Evolutionary conservation across 2,888 invertebrate genomes (phyloP).

Genomic region (Yponomeuta sedellus): DNA sequence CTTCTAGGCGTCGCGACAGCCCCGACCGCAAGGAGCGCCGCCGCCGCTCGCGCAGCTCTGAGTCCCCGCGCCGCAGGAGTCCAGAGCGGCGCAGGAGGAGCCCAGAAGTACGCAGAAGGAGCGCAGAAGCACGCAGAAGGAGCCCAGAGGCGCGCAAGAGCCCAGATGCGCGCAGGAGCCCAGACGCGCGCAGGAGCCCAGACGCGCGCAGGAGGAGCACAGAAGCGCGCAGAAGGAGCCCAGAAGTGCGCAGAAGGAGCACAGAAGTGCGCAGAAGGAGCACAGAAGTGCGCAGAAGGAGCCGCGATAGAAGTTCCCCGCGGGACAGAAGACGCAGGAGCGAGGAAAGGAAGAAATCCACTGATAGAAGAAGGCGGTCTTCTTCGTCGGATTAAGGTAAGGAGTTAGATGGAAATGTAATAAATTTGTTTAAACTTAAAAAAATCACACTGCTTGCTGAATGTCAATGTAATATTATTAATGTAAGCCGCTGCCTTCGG

Average conservation of each 20-base stretch:
- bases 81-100: background rate
- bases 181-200: background rate
- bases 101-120: background rate
- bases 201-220: background rate
- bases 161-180: background rate
- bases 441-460: no score
- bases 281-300: background rate
- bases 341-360: background rate
- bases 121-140: background rate
- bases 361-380: constrained; percentile 12
- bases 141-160: background rate
- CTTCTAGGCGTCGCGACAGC: constrained; percentile 14
- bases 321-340: background rate
- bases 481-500: no score
- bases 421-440: no score
- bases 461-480: no score
- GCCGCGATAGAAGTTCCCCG: background rate
- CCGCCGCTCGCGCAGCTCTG: constrained; percentile 16
- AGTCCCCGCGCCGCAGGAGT: constrained; percentile 10
- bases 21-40: constrained; percentile 16
- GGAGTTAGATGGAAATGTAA: no score
- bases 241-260: background rate
- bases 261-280: background rate
- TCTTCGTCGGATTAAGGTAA: constrained; percentile 11
- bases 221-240: background rate